Evolutionary conservation across 2,113 vertebrate genomes (phyloP).

Genomic region (Macquaria australasica): DNA sequence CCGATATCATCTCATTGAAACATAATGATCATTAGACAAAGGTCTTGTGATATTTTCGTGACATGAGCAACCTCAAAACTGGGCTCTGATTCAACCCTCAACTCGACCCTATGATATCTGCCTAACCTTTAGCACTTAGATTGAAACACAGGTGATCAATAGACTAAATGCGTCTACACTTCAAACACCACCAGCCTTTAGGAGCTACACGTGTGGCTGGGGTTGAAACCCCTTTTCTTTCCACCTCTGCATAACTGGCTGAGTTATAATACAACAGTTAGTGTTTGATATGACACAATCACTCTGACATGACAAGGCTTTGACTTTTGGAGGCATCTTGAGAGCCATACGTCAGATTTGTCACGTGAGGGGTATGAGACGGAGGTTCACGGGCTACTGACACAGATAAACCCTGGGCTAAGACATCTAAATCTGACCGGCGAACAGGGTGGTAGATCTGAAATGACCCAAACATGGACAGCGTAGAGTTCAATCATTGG

Average conservation of each 20-base stretch:
- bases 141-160: slow-evolving; percentile 23
- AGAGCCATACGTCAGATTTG: background rate
- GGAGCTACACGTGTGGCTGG: slow-evolving; percentile 63
- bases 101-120: background rate
- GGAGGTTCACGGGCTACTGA: slow-evolving; percentile 14
- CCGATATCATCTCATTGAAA: slow-evolving; percentile 1
- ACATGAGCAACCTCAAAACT: slow-evolving; percentile 8
- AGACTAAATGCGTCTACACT: slow-evolving; percentile 33
- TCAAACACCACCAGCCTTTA: slow-evolving; percentile 25
- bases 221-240: slow-evolving; percentile 28
- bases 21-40: slow-evolving; percentile 15
- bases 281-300: slow-evolving; percentile 51
- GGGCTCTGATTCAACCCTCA: slow-evolving; percentile 1
- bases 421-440: slow-evolving; percentile 1
- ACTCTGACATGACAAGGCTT: slow-evolving; percentile 19
- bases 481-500: slow-evolving; percentile 31
- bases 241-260: slow-evolving; percentile 44
- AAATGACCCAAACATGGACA: background rate
- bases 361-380: background rate
- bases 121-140: slow-evolving; percentile 44
- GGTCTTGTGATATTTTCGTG: slow-evolving; percentile 40
- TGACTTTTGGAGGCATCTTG: slow-evolving; percentile 19
- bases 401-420: background rate
- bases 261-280: slow-evolving; percentile 19
- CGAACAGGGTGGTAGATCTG: background rate